Base-by-base conservation (phyloP, 2,113 vertebrate species). In the Macrotus californicus region DNA sequence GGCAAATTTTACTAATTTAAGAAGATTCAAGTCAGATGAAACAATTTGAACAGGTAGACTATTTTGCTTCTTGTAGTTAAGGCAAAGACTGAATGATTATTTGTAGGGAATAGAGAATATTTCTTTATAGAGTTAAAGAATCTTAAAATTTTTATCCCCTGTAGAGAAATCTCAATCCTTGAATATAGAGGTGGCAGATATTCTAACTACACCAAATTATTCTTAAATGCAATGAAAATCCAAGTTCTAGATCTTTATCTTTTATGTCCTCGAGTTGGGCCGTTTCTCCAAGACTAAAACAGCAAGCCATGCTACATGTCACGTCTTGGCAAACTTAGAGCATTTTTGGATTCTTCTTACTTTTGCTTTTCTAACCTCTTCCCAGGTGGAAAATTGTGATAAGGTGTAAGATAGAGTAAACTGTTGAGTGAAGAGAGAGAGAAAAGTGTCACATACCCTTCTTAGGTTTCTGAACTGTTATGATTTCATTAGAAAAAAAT, bases 251-350 rank as follows among this genome's bases (percentile, higher is more conserved):
- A 73, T 70, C 52, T 76, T 83, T 34, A 76, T 91, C 39, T 93
- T 80, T 52, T 24, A 16, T 66, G 21, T 93, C 72, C 66, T 43
- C 82, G 66, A 59, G 80, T 94, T 34, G n/a, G 36, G 80, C 85
- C 39, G 13, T 93, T 87, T 94, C 59, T 88, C 79, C 29, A 85
- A 85, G 86, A 94, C 83, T 56, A 70, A 96, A 97, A 84, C 81
- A 93, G 46, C 48, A 41, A 86, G 56, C 6, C 69, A 43, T 43
- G 36, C 56, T 90, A 84, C 86, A 73, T 84, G 81, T 91, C 54
- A 84, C 80, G 64, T 43, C n/a, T 93, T 97, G 94, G 66, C 87
- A 89, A 72, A 87, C 59, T 91, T 43, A 94, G 59, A 89, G 34
- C 43, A 61, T 73, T 96, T 96, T 95, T 93, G 82, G 56, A 91